Conservation (phyloP, 2,888 invertebrate species). For the Resseliella maxima region DNA sequence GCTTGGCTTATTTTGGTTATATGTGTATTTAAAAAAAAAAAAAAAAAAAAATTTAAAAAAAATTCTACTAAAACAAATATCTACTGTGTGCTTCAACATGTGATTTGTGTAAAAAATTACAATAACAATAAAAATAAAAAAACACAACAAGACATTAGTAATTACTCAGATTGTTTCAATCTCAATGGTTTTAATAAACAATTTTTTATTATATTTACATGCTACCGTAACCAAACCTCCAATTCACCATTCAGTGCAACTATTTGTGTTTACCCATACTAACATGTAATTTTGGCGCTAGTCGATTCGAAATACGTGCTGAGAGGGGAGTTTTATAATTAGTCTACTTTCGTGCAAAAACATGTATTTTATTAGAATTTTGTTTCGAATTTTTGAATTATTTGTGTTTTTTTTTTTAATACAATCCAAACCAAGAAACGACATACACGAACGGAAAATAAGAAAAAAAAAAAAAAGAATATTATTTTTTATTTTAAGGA, state of each 20-base stretch:
- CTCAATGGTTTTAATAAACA: neutral
- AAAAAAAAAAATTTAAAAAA: too few species aligned
- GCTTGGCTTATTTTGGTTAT: too few species aligned
- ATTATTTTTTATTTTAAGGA: neutral
- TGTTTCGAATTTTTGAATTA: neutral
- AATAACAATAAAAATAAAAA: neutral
- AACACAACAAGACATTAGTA: too few species aligned
- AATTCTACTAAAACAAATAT: neutral
- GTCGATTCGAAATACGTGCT: constrained; percentile 24
- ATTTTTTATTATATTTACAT: neutral
- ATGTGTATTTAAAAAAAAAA: too few species aligned
- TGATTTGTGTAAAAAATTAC: neutral
- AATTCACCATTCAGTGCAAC: constrained; percentile 63
- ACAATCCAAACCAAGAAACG: neutral
- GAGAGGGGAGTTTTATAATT: constrained; percentile 54
- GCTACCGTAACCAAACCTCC: constrained; percentile 65
- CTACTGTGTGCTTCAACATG: neutral
- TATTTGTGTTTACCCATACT: constrained; percentile 58
- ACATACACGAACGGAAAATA: neutral
- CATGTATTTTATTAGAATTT: neutral
- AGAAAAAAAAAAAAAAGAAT: neutral
- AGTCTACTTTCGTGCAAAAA: constrained; percentile 12
- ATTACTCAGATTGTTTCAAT: too few species aligned
- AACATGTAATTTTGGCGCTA: constrained; percentile 26
- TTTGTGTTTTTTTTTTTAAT: neutral